Percentiles rank a stretch among this genome's conserved stretches.
Evolutionary conservation across 2,797 vertebrate species (phyloP).

Genomic region (Arremon brunneinucha): DNA sequence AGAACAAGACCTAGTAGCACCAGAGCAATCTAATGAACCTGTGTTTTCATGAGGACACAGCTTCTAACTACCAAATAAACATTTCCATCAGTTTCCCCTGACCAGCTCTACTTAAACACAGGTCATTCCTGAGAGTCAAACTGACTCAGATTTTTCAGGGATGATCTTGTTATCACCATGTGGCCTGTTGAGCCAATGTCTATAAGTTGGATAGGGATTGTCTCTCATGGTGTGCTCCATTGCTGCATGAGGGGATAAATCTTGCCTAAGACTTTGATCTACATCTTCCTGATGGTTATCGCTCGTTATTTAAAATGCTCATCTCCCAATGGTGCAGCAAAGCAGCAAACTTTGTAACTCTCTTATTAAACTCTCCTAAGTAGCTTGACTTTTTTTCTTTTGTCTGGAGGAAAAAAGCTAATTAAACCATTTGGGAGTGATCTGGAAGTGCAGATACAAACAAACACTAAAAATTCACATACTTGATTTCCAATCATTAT

Average conservation of each 20-base stretch:
- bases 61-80: background rate
- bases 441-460: background rate
- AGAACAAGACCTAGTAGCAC: background rate
- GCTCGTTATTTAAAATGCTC: background rate
- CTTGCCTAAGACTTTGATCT: background rate
- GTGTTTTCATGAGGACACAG: background rate
- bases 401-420: background rate
- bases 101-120: background rate
- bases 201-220: background rate
- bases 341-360: background rate
- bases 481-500: background rate
- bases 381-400: background rate
- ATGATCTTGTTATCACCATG: background rate
- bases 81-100: background rate
- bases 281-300: background rate
- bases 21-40: background rate
- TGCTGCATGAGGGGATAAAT: background rate
- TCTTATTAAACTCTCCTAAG: background rate
- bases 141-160: background rate
- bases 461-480: background rate
- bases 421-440: constrained; percentile 25
- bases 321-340: background rate
- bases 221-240: background rate
- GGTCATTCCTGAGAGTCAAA: background rate
- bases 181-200: background rate